Evolutionary conservation across 2,113 vertebrate genomes (phyloP).

Genomic region (Hemiscyllium ocellatum): DNA sequence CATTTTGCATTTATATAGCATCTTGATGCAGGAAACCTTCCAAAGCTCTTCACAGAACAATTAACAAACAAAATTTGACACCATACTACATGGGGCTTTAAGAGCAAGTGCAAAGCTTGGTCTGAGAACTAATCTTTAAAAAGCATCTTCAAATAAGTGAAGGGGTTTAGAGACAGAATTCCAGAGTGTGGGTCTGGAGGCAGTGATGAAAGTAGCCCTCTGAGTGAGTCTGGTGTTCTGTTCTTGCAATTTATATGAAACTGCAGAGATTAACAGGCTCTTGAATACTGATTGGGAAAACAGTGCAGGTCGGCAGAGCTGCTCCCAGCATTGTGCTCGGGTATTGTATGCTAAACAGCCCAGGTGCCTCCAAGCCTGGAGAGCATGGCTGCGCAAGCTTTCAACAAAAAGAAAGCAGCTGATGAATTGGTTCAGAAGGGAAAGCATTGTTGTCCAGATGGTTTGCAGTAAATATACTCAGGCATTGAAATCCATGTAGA

Average conservation of each 20-base stretch:
- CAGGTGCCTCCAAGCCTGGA: constrained; percentile 20
- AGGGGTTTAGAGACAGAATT: background rate
- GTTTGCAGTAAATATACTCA: constrained; percentile 23
- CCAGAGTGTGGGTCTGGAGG: background rate
- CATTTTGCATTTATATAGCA: too few species aligned
- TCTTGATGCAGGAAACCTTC: background rate
- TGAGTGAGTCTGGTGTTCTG: background rate
- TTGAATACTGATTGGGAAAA: background rate
- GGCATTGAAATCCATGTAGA: constrained; percentile 40
- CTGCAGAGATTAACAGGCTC: background rate
- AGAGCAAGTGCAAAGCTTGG: background rate
- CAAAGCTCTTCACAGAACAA: background rate
- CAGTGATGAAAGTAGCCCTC: background rate
- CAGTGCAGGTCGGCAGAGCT: background rate
- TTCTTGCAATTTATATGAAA: background rate
- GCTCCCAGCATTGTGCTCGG: background rate
- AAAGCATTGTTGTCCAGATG: constrained; percentile 39
- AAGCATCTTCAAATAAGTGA: background rate
- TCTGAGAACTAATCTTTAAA: background rate
- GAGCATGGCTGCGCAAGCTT: background rate
- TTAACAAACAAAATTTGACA: background rate
- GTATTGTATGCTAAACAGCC: constrained; percentile 25
- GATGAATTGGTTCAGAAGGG: background rate
- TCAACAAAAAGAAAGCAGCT: constrained; percentile 29
- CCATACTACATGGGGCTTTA: background rate